Percentiles rank a stretch among this genome's conserved stretches.
Conservation (phyloP, 2,888 invertebrate genomes). For the Agriopis aurantiaria region DNA sequence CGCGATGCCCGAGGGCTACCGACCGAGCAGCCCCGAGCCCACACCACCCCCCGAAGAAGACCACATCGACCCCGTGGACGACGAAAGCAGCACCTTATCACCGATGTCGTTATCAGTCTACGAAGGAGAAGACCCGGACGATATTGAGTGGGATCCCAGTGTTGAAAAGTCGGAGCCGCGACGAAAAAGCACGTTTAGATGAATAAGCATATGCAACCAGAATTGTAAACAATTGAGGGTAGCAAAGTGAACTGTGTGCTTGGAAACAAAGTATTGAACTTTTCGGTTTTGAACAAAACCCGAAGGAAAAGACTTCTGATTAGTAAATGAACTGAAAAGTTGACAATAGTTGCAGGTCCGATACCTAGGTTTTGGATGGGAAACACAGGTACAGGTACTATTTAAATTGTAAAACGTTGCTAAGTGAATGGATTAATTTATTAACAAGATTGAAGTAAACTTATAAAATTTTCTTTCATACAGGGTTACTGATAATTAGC, state of each 20-base stretch:
- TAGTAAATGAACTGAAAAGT: too few species aligned
- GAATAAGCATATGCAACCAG: background rate
- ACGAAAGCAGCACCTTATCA: conserved; percentile 46
- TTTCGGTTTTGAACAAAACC: too few species aligned
- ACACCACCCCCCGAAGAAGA: conserved; percentile 28
- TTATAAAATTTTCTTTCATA: too few species aligned
- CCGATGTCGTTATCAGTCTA: conserved; percentile 65
- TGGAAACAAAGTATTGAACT: background rate
- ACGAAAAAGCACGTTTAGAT: conserved; percentile 67
- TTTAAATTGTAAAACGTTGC: too few species aligned
- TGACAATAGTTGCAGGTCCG: too few species aligned
- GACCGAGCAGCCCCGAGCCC: conserved; percentile 48
- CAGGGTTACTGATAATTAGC: too few species aligned
- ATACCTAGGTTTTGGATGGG: too few species aligned
- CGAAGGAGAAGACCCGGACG: conserved; percentile 94
- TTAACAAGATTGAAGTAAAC: too few species aligned
- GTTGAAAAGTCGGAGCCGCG: conserved; percentile 64
- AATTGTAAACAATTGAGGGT: background rate
- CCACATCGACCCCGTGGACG: conserved; percentile 32
- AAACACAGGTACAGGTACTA: too few species aligned
- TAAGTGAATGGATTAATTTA: too few species aligned
- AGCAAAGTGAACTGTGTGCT: background rate
- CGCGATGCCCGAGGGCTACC: conserved; percentile 89
- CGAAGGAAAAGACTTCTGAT: too few species aligned
- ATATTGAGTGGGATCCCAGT: conserved; percentile 92